Base-by-base conservation (phyloP, 2,888 invertebrate genomes). In the Shargacucullia verbasci region DNA sequence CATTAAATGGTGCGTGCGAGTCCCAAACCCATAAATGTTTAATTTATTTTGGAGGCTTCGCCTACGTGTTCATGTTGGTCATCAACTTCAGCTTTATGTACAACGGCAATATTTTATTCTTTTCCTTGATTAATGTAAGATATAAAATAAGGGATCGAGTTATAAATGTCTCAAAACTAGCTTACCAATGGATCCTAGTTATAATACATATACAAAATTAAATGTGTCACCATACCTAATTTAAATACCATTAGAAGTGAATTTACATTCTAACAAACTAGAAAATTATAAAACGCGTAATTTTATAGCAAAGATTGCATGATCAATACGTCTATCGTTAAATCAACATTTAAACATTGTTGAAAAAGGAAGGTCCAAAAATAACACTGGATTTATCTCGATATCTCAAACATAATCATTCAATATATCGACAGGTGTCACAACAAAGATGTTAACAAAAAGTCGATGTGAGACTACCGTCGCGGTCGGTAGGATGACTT, bases 1-100 rank as follows among this genome's bases (percentile, higher is more conserved):
- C 78, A 74, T 72, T 84, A 84, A 87, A 85, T 83, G 80, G 76
- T 77, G 73, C 80, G 70, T 70, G 78, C 73, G 55, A 69, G 82
- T 52, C 75, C 75, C 76, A 56, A 69, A 79, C 58, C 77, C 82
- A 77, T 84, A 82, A 83, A 86, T 78, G 73, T 81, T 81, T 77
- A 60, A 77, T 78, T 80, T 76, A 72, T 79, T 76, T 76, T 68
- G 64, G 59, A 62, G 58, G 66, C 54, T 69, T 71, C 62, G 58
- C 59, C 59, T 57, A 35, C 15, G 37, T 38, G 50, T 48, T 12
- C 14, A 53, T 53, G 45, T 43, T 53, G 69, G 68, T 72, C 76
- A 71, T 62, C 59, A 70, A 75, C 63, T 61, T 59, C 31, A 55
- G 39, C 10, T 55, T 63, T 47, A 57, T 62, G 56, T 55, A 63